Percentiles rank a stretch among this genome's conserved stretches.
These are phyloP conservation scores for Actinernus sp. DNA, from an alignment of 92 coral and sea anemone species.

Conservation along the genomic window DNA sequence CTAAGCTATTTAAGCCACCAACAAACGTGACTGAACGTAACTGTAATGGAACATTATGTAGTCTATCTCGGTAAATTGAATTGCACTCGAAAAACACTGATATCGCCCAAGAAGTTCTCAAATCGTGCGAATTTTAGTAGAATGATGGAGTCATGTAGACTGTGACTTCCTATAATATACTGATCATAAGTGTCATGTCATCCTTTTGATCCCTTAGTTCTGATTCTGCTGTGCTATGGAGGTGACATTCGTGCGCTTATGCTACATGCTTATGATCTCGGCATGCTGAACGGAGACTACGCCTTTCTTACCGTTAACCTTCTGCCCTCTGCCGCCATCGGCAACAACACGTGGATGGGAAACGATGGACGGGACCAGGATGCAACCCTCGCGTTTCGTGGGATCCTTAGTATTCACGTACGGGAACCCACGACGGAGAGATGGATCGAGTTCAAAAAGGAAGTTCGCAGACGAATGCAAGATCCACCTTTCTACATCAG, in stretches of 20 bases:
- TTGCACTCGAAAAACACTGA: no score
- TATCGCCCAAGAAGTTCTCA: no score
- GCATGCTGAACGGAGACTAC: slow-evolving; percentile 89
- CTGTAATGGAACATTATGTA: no score
- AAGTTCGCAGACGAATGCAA: slow-evolving; percentile 64
- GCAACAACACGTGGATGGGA: slow-evolving; percentile 89
- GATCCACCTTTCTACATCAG: slow-evolving; percentile 74
- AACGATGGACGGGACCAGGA: slow-evolving; percentile 86
- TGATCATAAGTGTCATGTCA: neutral
- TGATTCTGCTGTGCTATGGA: slow-evolving; percentile 78
- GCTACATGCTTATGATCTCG: slow-evolving; percentile 82
- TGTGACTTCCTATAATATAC: no score
- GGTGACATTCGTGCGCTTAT: no score
- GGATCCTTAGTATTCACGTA: slow-evolving; percentile 81
- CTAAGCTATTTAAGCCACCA: no score
- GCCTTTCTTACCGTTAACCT: slow-evolving; percentile 84
- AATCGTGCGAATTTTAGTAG: no score
- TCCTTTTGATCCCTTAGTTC: slow-evolving; percentile 36
- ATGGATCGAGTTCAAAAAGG: slow-evolving; percentile 73
- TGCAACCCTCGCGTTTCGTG: slow-evolving; percentile 80
- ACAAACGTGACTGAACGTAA: no score
- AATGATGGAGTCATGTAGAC: no score
- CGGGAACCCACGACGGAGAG: slow-evolving; percentile 86
- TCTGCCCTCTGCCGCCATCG: slow-evolving; percentile 84
- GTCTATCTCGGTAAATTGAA: no score